phyloP scores from a whole-genome alignment of 2,888 invertebrate genomes.

The Acleris holmiana region DNA sequence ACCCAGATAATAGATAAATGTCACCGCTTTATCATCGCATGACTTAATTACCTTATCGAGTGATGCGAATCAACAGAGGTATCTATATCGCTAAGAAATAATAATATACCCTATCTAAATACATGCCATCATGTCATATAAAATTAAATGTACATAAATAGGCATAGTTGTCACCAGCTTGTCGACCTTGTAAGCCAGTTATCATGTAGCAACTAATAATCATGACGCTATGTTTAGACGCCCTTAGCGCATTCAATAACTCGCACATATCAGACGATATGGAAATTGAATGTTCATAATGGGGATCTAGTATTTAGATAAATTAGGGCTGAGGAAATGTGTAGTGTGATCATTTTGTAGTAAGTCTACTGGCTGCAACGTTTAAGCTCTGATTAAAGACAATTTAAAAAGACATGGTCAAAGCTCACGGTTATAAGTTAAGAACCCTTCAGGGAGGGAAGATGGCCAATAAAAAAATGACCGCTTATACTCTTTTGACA shows the following conservation, averaged over 20 bases:
- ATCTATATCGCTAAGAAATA: neutral
- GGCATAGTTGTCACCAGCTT: slow-evolving; percentile 5
- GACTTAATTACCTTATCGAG: neutral
- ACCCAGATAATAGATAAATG: too few species aligned
- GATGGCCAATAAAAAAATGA: too few species aligned
- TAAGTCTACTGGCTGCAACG: too few species aligned
- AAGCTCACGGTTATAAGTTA: too few species aligned
- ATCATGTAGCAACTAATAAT: slow-evolving; percentile 10
- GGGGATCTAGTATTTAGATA: slow-evolving; percentile 7
- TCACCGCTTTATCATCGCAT: neutral
- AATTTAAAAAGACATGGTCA: too few species aligned
- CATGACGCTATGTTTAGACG: slow-evolving; percentile 2
- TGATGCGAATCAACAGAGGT: neutral
- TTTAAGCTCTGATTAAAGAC: too few species aligned
- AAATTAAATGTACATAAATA: slow-evolving; percentile 26
- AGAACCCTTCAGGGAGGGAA: too few species aligned
- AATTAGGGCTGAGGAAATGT: neutral
- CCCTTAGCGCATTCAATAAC: slow-evolving; percentile 21
- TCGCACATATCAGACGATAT: slow-evolving; percentile 21
- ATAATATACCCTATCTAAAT: slow-evolving; percentile 4
- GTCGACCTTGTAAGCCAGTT: slow-evolving; percentile 11
- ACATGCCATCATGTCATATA: slow-evolving; percentile 19
- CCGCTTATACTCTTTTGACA: too few species aligned
- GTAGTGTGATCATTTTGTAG: neutral
- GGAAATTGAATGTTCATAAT: slow-evolving; percentile 12